A percentile compares a stretch with the other conserved stretches of the same genome.
Evolutionary conservation across 2,888 invertebrate species (phyloP).

Genomic region (Parapristionchus giblindavisi): DNA sequence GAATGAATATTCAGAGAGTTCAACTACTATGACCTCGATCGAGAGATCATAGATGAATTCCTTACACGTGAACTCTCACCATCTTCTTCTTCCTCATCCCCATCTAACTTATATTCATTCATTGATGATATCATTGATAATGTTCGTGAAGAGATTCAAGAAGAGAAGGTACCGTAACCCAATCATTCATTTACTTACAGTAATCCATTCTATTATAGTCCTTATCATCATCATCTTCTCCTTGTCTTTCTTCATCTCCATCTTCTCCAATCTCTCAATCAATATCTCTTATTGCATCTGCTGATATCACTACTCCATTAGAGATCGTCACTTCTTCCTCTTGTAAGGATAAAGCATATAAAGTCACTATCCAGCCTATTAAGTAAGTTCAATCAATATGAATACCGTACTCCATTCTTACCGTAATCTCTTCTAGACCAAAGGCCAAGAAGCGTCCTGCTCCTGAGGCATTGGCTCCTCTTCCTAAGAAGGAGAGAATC

Average conservation of each 20-base stretch:
- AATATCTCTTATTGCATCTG: conserved; percentile 17
- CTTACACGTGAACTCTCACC: conserved; percentile 4
- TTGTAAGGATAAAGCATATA: conserved; percentile 20
- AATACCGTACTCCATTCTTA: neutral
- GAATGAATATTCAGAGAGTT: neutral
- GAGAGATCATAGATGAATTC: conserved; percentile 19
- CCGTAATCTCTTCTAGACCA: neutral
- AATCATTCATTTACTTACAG: neutral
- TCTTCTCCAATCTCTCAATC: conserved; percentile 15
- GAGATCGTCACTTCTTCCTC: conserved; percentile 18
- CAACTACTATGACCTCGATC: conserved; percentile 1
- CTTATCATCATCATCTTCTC: neutral
- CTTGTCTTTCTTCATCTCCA: conserved; percentile 16
- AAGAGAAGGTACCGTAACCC: conserved; percentile 28
- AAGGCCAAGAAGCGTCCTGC: conserved; percentile 28
- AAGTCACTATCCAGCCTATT: conserved; percentile 30
- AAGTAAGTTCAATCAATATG: conserved; percentile 25
- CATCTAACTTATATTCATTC: conserved; percentile 42
- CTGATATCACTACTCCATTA: conserved; percentile 5
- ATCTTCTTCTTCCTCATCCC: neutral
- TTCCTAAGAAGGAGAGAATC: conserved; percentile 37
- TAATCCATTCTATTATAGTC: neutral
- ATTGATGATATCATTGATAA: conserved; percentile 61
- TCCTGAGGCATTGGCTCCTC: too few relatives aligned
- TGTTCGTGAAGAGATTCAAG: conserved; percentile 57